Evolutionary conservation across 2,888 invertebrate genomes (phyloP), one percentile per base, ranked within the genome.

Genomic region (Ormyrus thymus): DNA sequence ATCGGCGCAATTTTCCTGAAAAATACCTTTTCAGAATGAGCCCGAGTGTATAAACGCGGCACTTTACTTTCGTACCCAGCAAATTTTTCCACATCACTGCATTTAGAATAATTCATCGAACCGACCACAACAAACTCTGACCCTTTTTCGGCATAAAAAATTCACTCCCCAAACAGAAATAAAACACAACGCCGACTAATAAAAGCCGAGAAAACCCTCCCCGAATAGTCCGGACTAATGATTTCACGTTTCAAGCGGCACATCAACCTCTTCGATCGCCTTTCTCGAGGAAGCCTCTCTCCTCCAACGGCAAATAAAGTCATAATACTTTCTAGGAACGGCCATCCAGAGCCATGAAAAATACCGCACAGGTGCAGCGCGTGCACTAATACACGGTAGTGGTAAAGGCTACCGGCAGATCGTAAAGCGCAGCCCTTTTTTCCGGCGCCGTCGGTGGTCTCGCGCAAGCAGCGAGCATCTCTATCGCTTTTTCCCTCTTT

Each of bases 381-480:
- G 65, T 66, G 51, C 55, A 83, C 84, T 84, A 84, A 85, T 84
- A 83, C 81, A 82, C 51, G 62, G 58, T 65, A 65, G 65, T 70
- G 9, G n/a, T 29, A 29, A 43, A 9, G n/a, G 13, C 64, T 58
- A 45, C 82, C 82, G 83, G 83, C 81, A 71, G 78, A 83, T 29
- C 79, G 82, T 83, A 84, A 83, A 84, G 82, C 81, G 82, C 82
- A 78, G 61, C 55, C 58, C 48, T 66, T 69, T 53, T 65, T 70
- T 62, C 64, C 11, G 7, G n/a, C 64, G 51, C n/a, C 55, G 48
- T 55, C 56, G 78, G 73, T 78, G 73, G 72, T 72, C 65, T 59
- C 11, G 7, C 8, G 15, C 10, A 50, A 11, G 43, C 48, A 15
- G 1, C 8, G n/a, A 13, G 15, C n/a, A 53, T 1, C 9, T 66